Base-by-base conservation (phyloP, 2,113 vertebrate species). In the Petroica traversi region DNA sequence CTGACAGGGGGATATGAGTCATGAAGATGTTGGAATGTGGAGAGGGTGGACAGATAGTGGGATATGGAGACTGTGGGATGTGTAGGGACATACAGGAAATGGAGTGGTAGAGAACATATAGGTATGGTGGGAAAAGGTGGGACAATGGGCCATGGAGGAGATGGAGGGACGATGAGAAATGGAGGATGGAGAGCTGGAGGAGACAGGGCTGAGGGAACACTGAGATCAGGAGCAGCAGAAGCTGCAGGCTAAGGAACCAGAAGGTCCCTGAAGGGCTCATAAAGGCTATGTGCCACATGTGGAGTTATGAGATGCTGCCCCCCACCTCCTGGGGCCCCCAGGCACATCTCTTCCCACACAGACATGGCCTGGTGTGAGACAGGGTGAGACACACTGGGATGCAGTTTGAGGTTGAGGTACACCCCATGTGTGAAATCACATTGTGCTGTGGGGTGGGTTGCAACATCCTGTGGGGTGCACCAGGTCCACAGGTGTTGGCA, bases 51-150 rank as follows among this genome's bases (percentile, higher is more conserved):
- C 5, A 23, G 19, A 24, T 51, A 24, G 12, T 61, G 31, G 45
- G 45, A 51, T 16, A 25, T 13, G 11, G 45, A 43, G 45, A 43
- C 6, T 51, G 31, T 51, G 36, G 16, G 10, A 15, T 51, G 16
- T 51, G 31, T 51, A 34, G 19, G 10, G 10, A 61, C 0, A 0
- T 10, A 29, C 19, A 51, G 16, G 66, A 61, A 43, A 43, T 61
- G 15, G 36, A 51, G 31, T 51, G 8, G 25, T 36, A 52, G 25
- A 82, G 25, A 51, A 6, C 25, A 25, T 12, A 19, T 3, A 49
- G 45, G 8, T 15, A 31, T 51, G 26, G 55, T 82, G 15, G 12
- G 64, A 29, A 41, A 34, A 0, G 0, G 25, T 49, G 24, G 31
- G 31, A 61, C 1, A 0, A 51, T 29, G 25, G 19, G 24, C 36